Evolutionary conservation across 2,797 vertebrate species (phyloP).

Genomic region (Alcedo quadribrachys): DNA sequence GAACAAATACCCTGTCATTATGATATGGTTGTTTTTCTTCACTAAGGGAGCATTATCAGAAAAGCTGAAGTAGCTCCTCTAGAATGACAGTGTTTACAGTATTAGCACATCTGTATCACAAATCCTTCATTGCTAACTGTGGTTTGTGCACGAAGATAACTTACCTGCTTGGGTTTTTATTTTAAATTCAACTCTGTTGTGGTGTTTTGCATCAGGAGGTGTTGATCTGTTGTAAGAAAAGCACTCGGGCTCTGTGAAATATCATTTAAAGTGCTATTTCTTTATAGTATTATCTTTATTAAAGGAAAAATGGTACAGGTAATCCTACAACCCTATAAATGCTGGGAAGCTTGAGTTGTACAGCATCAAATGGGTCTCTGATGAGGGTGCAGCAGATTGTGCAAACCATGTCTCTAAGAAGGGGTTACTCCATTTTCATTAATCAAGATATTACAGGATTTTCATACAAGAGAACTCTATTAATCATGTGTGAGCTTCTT

Average conservation of each 20-base stretch:
- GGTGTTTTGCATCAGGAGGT: neutral
- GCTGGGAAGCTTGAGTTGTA: neutral
- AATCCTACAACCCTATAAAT: neutral
- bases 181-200: neutral
- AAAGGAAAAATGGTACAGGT: neutral
- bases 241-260: neutral
- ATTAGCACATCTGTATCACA: neutral
- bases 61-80: neutral
- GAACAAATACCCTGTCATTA: conserved; percentile 1
- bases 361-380: neutral
- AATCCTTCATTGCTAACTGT: neutral
- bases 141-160: neutral
- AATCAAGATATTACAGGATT: neutral
- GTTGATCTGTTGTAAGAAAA: neutral
- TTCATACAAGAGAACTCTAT: neutral
- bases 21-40: neutral
- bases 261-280: neutral
- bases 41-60: neutral
- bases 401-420: neutral
- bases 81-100: neutral
- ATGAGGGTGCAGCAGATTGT: neutral
- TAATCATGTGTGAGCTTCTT: neutral
- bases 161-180: neutral
- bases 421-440: neutral
- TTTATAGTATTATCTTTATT: neutral